phyloP scores from a whole-genome alignment of 2,113 vertebrate genomes.

The Donacobius atricapilla region DNA sequence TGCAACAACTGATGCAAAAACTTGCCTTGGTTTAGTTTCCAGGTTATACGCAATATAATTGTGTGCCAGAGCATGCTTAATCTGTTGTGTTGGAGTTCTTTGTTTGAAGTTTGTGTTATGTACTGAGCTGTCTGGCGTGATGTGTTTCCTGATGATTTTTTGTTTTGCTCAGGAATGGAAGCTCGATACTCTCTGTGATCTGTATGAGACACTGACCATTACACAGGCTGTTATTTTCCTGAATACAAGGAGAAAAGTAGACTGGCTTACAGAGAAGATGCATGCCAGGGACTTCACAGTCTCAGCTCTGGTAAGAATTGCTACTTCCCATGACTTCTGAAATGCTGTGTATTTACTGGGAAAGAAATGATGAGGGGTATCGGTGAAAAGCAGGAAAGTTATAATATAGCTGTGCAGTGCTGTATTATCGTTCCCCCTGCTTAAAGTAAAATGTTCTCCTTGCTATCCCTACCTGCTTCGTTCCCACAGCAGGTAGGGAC shows the following conservation, averaged over 20 bases:
- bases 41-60: accelerated
- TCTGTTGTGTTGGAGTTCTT: neutral
- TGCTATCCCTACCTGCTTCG: conserved; percentile 69
- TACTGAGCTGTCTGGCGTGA: neutral
- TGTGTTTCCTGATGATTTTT: neutral
- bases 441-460: conserved; percentile 72
- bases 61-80: too few species aligned
- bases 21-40: accelerated
- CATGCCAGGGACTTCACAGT: conserved; percentile 96
- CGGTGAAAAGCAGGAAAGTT: conserved; percentile 69
- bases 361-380: accelerated
- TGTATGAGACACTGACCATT: conserved; percentile 97
- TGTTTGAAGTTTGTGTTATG: accelerated
- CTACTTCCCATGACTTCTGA: accelerated
- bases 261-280: conserved; percentile 99
- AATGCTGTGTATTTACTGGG: accelerated
- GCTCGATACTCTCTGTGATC: conserved; percentile 94
- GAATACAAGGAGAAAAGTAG: conserved; percentile 97
- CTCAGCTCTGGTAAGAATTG: conserved; percentile 88
- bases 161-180: conserved; percentile 88
- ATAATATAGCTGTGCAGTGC: conserved; percentile 74
- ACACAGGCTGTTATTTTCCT: conserved; percentile 98
- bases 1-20: conserved; percentile 59
- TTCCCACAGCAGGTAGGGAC: conserved; percentile 72
- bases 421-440: conserved; percentile 83